Evolutionary conservation across 2,888 invertebrate genomes (phyloP).

Genomic region (Oeneis ivallda): DNA sequence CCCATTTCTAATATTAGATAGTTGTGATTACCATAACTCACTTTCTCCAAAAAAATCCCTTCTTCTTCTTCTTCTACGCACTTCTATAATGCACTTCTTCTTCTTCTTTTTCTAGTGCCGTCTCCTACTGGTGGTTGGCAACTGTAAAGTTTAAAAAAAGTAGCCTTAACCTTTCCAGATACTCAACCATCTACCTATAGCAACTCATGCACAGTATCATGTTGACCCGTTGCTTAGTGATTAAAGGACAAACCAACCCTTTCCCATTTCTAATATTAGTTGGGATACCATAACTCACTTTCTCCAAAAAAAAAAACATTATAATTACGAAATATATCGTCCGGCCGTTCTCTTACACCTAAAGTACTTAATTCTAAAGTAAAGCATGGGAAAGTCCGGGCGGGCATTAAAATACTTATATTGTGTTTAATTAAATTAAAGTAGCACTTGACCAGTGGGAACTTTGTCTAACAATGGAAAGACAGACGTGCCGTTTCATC

Average conservation of each 20-base stretch:
- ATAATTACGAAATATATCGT: conserved; percentile 27
- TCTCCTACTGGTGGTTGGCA: no score
- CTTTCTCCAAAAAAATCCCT: neutral
- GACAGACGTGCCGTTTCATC: conserved; percentile 35
- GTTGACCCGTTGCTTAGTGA: no score
- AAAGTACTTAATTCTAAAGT: conserved; percentile 54
- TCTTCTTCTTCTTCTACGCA: no score
- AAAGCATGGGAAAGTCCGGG: conserved; percentile 67
- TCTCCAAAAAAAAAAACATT: neutral
- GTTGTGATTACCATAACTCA: neutral
- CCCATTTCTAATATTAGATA: neutral
- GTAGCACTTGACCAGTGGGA: conserved; percentile 73
- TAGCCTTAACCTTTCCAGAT: no score
- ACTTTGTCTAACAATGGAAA: conserved; percentile 61
- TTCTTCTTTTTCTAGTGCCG: no score
- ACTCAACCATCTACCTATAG: no score
- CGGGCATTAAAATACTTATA: conserved; percentile 59
- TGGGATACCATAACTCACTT: neutral
- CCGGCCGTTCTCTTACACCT: conserved; percentile 60
- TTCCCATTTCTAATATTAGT: neutral
- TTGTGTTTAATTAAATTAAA: conserved; percentile 70
- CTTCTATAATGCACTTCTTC: no score
- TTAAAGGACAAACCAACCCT: no score
- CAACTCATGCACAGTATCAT: no score
- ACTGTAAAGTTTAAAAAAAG: no score